These are phyloP conservation scores for Lochmaea crataegi DNA, from an alignment of 2,888 invertebrate species.

Conservation along the genomic window DNA sequence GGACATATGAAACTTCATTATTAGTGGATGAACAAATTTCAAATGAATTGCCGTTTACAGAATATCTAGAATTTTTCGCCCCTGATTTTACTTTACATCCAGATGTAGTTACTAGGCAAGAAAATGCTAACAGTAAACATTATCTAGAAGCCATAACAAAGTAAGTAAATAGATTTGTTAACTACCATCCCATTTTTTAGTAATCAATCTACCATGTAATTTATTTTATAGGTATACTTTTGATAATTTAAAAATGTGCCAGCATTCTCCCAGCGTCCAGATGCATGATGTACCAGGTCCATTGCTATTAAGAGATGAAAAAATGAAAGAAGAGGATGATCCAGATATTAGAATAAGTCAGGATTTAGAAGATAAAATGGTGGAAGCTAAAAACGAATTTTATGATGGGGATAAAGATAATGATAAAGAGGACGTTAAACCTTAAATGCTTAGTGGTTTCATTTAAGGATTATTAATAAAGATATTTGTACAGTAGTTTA, in stretches of 20 bases:
- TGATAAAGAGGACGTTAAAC: slow-evolving; percentile 75
- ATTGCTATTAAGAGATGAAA: slow-evolving; percentile 77
- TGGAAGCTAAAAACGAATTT: slow-evolving; percentile 89
- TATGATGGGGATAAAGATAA: slow-evolving; percentile 92
- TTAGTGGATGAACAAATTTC: slow-evolving; percentile 92
- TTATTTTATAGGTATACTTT: slow-evolving; percentile 74
- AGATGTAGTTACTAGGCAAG: slow-evolving; percentile 86
- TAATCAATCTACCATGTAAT: not conserved
- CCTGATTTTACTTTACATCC: slow-evolving; percentile 97
- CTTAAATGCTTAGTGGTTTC: slow-evolving; percentile 47
- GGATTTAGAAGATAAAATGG: slow-evolving; percentile 83
- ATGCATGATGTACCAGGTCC: slow-evolving; percentile 96
- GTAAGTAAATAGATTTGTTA: slow-evolving; percentile 49
- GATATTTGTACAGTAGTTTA: too few species aligned
- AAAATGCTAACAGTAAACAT: slow-evolving; percentile 95
- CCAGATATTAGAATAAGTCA: slow-evolving; percentile 83
- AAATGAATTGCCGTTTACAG: slow-evolving; percentile 94
- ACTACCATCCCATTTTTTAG: not conserved
- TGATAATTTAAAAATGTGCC: slow-evolving; percentile 94
- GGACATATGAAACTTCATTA: slow-evolving; percentile 98
- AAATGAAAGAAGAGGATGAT: slow-evolving; percentile 81
- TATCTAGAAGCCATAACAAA: slow-evolving; percentile 91
- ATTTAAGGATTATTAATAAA: not conserved
- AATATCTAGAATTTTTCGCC: slow-evolving; percentile 96
- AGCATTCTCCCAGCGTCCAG: slow-evolving; percentile 95